Base-by-base conservation (phyloP, 2,888 invertebrate species). In the Calliphora vomitoria region DNA sequence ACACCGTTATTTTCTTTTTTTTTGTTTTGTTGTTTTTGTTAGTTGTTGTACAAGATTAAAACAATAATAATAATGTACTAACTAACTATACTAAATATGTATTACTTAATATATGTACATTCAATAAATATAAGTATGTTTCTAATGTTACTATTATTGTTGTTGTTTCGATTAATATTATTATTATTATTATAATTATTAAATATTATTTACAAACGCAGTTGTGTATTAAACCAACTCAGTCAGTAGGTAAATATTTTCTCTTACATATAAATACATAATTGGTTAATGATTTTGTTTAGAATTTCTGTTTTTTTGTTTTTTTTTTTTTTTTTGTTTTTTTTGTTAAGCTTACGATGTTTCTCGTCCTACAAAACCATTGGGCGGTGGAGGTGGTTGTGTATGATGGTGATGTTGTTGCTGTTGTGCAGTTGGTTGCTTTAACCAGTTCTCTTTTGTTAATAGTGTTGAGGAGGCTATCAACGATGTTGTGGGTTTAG, bases 311-410 rank as follows among this genome's bases (percentile, higher is more conserved):
- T 3, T 38, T 68, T 20, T 20, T 50, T 38, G 20, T 64, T 44
- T 20, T 3, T n/a, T n/a, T n/a, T n/a, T n/a, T n/a, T n/a, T n/a
- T 47, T 47, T 55, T 1, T 38, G 35, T 3, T 38, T 68, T n/a
- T 44, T 64, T 64, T 31, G 25, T 84, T 72, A 50, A 44, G 58
- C 38, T 83, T 92, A 93, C 88, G 85, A 81, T 55, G 92, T 90
- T 89, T 93, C 93, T 82, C 91, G 92, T 58, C 93, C 93, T 66
- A 93, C 92, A 89, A 93, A 93, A 86, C 93, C 93, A 88, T 93
- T 93, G n/a, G 93, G 93, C n/a, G 93, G 93, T 72, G 92, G 92
- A 35, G 90, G 90, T 13, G 89, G 87, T 53, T 90, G 81, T 25
- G 82, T 47, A 25, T 80, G 87, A 13, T 81, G 85, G 2, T 72